Evolutionary conservation across 2,888 invertebrate genomes (phyloP).

Genomic region (Perdita meconis): DNA sequence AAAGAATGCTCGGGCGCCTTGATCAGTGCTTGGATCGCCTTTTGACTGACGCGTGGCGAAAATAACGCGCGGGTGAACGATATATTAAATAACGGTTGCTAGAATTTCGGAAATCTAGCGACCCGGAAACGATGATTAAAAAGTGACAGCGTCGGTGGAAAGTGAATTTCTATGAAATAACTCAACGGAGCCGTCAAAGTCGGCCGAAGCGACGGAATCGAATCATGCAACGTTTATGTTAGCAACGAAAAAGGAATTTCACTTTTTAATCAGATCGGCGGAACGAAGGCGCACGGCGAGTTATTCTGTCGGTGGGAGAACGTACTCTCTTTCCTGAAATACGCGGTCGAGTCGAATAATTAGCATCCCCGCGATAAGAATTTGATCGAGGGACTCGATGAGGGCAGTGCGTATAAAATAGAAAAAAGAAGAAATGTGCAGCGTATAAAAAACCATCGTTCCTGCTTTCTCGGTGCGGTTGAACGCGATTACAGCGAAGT

Average conservation of each 20-base stretch:
- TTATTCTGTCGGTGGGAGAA: neutral
- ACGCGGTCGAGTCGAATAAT: neutral
- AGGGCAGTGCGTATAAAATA: slow-evolving; percentile 1
- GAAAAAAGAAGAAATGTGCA: neutral
- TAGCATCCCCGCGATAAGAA: neutral
- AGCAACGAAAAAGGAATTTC: neutral
- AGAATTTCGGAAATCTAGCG: neutral
- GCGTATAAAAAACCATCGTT: slow-evolving; percentile 21
- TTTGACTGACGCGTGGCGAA: neutral
- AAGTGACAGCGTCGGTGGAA: neutral
- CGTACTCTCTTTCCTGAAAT: neutral
- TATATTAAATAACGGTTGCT: neutral
- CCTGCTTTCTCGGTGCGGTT: slow-evolving; percentile 37
- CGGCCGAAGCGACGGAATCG: no score
- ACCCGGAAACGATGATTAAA: no score
- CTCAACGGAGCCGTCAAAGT: no score
- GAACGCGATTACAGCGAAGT: neutral
- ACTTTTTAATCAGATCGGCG: neutral
- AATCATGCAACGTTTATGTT: neutral
- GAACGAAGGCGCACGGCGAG: no score
- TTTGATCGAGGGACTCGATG: neutral
- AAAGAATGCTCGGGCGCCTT: neutral
- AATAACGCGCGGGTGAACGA: neutral
- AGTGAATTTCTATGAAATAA: no score
- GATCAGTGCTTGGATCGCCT: neutral